A percentile compares a stretch with the other conserved stretches of the same genome.
Evolutionary conservation across 2,888 invertebrate species (phyloP).

Genomic region (Lochmaea crataegi): DNA sequence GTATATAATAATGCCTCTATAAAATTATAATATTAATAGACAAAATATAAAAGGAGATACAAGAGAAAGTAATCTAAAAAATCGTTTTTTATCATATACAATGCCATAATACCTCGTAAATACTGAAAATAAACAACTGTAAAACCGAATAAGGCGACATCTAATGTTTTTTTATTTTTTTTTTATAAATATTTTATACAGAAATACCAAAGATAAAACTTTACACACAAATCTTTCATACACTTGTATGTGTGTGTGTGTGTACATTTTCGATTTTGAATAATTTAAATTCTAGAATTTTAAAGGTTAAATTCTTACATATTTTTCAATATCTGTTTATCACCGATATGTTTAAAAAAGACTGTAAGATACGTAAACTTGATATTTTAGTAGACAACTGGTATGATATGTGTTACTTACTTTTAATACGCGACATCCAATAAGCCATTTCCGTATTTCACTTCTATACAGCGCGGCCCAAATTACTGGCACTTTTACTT

Average conservation of each 20-base stretch:
- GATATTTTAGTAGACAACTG: slow-evolving; percentile 40
- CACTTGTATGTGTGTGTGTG: slow-evolving; percentile 3
- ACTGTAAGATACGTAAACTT: slow-evolving; percentile 38
- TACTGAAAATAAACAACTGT: slow-evolving; percentile 41
- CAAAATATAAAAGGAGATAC: background rate
- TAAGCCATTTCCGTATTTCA: slow-evolving; percentile 31
- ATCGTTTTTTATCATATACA: slow-evolving; percentile 29
- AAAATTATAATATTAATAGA: slow-evolving; percentile 25
- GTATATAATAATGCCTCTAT: slow-evolving; percentile 8
- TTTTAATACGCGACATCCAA: slow-evolving; percentile 29
- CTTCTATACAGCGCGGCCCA: background rate
- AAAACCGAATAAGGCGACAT: slow-evolving; percentile 41
- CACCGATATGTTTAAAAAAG: slow-evolving; percentile 20
- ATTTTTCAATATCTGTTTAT: slow-evolving; percentile 30
- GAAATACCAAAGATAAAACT: slow-evolving; percentile 42
- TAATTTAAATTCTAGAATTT: slow-evolving; percentile 42
- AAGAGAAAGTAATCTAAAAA: slow-evolving; percentile 32
- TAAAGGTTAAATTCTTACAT: slow-evolving; percentile 35
- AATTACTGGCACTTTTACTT: too few relatives aligned
- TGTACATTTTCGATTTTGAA: slow-evolving; percentile 42
- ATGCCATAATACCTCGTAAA: slow-evolving; percentile 32
- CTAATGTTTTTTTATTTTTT: slow-evolving; percentile 40
- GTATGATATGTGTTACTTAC: slow-evolving; percentile 33
- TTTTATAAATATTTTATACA: slow-evolving; percentile 42
- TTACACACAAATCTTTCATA: slow-evolving; percentile 42